Evolutionary conservation across 2,888 invertebrate genomes (phyloP), one percentile per base, ranked within the genome.

Genomic region (Sphaerophoria taeniata): DNA sequence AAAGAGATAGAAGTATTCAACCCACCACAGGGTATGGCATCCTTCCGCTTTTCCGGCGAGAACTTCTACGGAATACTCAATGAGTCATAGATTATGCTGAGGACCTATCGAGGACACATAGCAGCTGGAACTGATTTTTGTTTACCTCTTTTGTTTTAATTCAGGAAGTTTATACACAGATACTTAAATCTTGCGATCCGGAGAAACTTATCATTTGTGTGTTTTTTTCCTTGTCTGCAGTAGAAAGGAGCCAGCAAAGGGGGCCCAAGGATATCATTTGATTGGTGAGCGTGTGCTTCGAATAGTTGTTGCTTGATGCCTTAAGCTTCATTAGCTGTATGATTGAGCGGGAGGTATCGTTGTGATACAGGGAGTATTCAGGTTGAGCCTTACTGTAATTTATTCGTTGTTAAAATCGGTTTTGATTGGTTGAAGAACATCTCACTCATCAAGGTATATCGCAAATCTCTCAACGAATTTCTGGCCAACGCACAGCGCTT

Each of bases 31-130:
- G 63, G 51, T 56, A 55, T n/a, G n/a, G 4, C 51, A 58, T 61
- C 53, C 72, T 72, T 71, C 24, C 43, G 60, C 45, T n/a, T n/a
- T n/a, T n/a, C n/a, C n/a, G n/a, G n/a, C 51, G 33, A n/a, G 36
- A 76, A 63, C 51, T 67, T n/a, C 61, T n/a, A 69, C 67, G 81
- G 58, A 60, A 69, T 45, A 69, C 67, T 71, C 67, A 69, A 76
- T 72, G 67, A 85, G 81, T 69, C 67, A 85, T 73, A 81, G 85
- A 85, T 85, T 85, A 81, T 77, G 85, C 65, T 70, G 56, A 85
- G 85, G 53, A 65, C 36, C 81, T 69, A 81, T 85, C 76, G 81
- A 73, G 73, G 56, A 69, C 63, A 47, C n/a, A 69, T n/a, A n/a
- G n/a, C 69, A 77, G 58, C 61, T 51, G 80, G 31, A 74, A 78